Conservation (phyloP, 2,113 vertebrate genomes). For the Ellobius talpinus region DNA sequence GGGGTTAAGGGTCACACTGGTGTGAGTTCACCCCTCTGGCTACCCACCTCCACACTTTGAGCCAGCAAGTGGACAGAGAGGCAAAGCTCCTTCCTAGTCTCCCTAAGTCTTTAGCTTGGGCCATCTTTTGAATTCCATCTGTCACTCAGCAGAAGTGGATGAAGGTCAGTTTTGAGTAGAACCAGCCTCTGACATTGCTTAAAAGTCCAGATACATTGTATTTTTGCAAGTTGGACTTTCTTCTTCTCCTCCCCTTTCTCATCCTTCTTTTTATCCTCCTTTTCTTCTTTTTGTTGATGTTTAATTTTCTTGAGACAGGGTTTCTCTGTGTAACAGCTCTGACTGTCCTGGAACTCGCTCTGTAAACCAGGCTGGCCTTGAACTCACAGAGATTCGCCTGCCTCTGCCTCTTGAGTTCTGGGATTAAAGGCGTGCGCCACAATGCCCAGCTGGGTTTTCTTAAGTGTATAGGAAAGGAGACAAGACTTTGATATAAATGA, state of each 20-base stretch:
- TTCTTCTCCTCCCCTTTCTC: neutral
- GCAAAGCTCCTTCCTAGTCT: neutral
- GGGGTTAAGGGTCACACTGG: neutral
- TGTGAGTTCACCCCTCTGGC: neutral
- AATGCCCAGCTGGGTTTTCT: neutral
- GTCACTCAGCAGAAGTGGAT: neutral
- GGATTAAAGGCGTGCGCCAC: neutral
- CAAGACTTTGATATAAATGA: slow-evolving; percentile 6
- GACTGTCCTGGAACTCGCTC: neutral
- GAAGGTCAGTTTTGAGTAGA: neutral
- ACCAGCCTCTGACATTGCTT: neutral
- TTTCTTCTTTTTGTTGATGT: too few relatives aligned
- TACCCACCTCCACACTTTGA: neutral
- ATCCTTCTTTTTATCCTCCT: too few relatives aligned
- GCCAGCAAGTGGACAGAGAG: neutral
- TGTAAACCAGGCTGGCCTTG: too few relatives aligned
- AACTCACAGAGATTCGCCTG: neutral
- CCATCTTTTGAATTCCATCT: neutral
- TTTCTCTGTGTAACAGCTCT: neutral
- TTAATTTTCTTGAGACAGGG: neutral
- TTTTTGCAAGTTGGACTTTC: neutral
- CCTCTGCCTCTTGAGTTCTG: neutral
- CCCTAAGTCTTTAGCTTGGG: neutral
- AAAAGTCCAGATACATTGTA: neutral
- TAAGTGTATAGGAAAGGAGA: neutral